Conservation (phyloP, 2,888 invertebrate species). For the Phortica magna region DNA sequence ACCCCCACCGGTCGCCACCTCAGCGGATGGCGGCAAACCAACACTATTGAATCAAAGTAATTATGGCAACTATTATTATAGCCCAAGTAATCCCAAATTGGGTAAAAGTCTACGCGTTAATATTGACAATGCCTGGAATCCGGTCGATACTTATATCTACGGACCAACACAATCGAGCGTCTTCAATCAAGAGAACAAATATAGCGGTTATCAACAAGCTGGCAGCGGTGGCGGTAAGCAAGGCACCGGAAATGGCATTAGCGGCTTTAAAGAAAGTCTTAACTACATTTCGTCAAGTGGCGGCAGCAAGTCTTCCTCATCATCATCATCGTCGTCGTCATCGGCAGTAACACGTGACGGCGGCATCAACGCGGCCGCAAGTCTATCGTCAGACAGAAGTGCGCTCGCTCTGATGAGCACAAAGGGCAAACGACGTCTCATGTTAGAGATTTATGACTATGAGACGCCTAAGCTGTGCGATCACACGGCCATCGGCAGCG, state of each 20-base stretch:
- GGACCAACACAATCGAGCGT: constrained; percentile 78
- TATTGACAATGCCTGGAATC: constrained; percentile 78
- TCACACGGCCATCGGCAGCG: constrained; percentile 82
- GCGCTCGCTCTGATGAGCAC: constrained; percentile 68
- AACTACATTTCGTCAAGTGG: constrained; percentile 71
- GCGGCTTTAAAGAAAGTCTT: constrained; percentile 75
- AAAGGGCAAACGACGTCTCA: constrained; percentile 78
- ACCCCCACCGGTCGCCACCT: constrained; percentile 71
- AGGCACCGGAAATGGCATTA: constrained; percentile 55
- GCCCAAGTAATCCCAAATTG: constrained; percentile 77
- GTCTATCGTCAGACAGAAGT: constrained; percentile 54
- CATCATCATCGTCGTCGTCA: not conserved
- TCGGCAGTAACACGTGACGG: constrained; percentile 1
- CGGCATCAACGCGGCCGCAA: constrained; percentile 52
- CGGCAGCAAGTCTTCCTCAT: constrained; percentile 35
- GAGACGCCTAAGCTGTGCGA: constrained; percentile 90
- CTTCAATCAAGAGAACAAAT: constrained; percentile 78
- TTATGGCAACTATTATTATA: constrained; percentile 77
- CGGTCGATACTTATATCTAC: constrained; percentile 78
- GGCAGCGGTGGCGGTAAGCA: constrained; percentile 57
- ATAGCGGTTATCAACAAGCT: constrained; percentile 75
- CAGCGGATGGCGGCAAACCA: constrained; percentile 70
- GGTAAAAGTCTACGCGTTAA: constrained; percentile 77
- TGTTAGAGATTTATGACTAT: constrained; percentile 86
- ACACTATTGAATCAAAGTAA: constrained; percentile 74